phyloP scores from a whole-genome alignment of 2,113 vertebrate species.

The Guaruba guarouba region DNA sequence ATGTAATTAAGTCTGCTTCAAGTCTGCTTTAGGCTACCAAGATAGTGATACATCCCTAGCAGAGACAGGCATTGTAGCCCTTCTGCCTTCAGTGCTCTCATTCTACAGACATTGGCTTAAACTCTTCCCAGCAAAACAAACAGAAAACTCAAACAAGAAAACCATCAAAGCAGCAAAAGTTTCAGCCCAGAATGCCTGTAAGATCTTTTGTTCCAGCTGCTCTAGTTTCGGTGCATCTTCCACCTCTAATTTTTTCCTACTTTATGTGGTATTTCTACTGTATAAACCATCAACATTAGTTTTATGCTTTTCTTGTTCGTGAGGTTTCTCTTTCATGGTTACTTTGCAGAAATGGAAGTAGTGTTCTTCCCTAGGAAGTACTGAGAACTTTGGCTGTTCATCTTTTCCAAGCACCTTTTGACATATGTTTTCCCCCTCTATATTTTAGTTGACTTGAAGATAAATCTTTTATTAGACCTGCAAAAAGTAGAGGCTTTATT shows the following conservation, averaged over 20 bases:
- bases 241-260: background rate
- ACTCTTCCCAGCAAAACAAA: background rate
- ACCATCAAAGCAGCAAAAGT: background rate
- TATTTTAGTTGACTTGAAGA: background rate
- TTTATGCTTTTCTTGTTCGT: background rate
- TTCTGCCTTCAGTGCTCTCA: background rate
- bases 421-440: background rate
- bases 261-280: background rate
- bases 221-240: background rate
- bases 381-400: background rate
- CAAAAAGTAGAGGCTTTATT: background rate
- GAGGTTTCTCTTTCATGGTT: background rate
- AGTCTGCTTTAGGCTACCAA: background rate
- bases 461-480: background rate
- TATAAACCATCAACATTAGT: background rate
- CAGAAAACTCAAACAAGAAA: background rate
- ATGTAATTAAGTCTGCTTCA: background rate
- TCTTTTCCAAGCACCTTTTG: background rate
- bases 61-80: background rate
- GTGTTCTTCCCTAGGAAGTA: background rate
- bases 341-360: background rate
- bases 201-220: background rate
- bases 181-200: background rate
- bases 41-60: background rate
- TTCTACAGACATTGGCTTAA: background rate